These are phyloP conservation scores for Temnothorax unifasciatus DNA, from an alignment of 2,888 invertebrate genomes.

Conservation along the genomic window DNA sequence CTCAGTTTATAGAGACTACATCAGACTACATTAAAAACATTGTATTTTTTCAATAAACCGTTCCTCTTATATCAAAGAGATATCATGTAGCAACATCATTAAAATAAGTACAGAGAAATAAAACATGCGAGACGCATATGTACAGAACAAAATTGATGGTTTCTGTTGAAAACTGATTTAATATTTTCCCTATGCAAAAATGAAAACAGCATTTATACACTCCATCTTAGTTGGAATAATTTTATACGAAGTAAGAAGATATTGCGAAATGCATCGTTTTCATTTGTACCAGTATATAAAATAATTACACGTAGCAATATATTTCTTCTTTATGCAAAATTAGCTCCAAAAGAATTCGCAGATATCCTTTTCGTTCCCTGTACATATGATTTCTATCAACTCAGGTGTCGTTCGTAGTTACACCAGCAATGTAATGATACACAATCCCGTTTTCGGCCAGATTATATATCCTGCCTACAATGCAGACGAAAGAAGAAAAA, in stretches of 20 bases:
- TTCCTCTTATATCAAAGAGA: background rate
- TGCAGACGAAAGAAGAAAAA: background rate
- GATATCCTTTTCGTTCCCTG: background rate
- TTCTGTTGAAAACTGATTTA: background rate
- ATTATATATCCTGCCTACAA: background rate
- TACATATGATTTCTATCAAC: background rate
- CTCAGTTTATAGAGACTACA: background rate
- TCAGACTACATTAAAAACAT: background rate
- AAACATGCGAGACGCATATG: background rate
- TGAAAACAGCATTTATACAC: background rate
- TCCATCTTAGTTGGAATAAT: background rate
- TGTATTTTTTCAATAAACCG: background rate
- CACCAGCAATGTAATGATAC: background rate
- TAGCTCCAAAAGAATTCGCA: background rate
- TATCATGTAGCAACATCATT: background rate
- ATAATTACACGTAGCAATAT: background rate
- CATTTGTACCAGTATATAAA: background rate
- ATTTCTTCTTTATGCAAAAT: background rate
- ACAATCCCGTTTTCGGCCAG: background rate
- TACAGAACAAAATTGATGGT: background rate
- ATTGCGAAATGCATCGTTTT: background rate
- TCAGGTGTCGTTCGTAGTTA: background rate
- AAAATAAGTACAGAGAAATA: background rate
- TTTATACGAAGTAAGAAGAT: background rate
- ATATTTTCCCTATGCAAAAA: background rate